Evolutionary conservation across 2,888 invertebrate genomes (phyloP), one percentile per base, ranked within the genome.

Genomic region (Cerceris ruficornis): DNA sequence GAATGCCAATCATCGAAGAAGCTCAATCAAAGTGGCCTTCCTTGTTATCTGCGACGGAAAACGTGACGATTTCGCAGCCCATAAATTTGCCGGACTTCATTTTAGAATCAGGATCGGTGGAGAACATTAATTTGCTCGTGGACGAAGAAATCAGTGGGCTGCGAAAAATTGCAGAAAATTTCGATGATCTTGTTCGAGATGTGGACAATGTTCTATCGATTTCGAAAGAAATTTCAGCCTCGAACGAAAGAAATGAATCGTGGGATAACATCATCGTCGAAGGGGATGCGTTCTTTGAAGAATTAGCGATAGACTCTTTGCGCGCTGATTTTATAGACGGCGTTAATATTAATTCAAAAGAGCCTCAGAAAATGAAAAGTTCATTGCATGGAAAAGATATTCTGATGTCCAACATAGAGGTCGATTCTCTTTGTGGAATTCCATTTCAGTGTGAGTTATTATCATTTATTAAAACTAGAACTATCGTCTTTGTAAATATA

Each of bases 351-450:
- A 69, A 78, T 57, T 76, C 81, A 6, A 69, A 64, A 7, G 54
- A 39, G 0, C 69, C 80, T 60, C 85, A 85, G 54, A 46, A 73
- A 14, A 86, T 87, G 43, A 8, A 62, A 0, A 13, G 6, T 1
- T 69, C 83, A 0, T 69, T 91, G 15, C 17, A 39, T n/a, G 87
- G 75, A 17, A 69, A 81, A 60, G 70, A 68, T 46, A 62, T 90
- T 13, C 69, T 58, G 5, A 72, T 89, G 6, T 61, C 87, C 0
- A 46, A 89, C 42, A 70, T 91, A 41, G 71, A 86, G 77, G 80
- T 90, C 8, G 82, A 88, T 15, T 81, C 85, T 7, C 71, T 90
- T 41, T 91, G 91, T 50, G 90, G 90, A 59, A 83, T 91, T 69
- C 82, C 89, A 7, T 71, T 67, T 15, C 60, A 85, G 46, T 81